Conservation (phyloP, 2,797 vertebrate genomes). For the Sebastes flavidus region DNA sequence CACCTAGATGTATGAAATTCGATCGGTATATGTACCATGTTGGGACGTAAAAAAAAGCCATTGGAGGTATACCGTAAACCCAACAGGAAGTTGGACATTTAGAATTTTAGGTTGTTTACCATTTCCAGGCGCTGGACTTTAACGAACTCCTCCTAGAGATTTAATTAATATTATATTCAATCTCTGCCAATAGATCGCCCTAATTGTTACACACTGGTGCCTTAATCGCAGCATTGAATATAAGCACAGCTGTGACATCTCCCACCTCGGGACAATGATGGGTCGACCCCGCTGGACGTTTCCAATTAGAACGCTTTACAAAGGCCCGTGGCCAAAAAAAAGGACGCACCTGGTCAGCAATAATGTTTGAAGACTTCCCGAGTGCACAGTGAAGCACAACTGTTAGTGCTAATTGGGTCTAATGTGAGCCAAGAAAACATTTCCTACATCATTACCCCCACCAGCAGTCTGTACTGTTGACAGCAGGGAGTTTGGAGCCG, state of each 20-base stretch:
- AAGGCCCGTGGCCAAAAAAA: background rate
- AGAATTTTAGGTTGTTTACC: no score
- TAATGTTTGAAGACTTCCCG: constrained; percentile 17
- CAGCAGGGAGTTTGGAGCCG: constrained; percentile 18
- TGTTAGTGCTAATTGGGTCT: constrained; percentile 11
- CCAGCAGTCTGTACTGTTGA: constrained; percentile 2
- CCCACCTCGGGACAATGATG: background rate
- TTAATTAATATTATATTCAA: no score
- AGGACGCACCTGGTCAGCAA: constrained; percentile 21
- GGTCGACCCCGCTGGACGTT: background rate
- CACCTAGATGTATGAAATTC: no score
- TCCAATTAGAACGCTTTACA: background rate
- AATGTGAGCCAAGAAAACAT: constrained; percentile 46
- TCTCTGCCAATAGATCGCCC: no score
- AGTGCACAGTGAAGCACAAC: constrained; percentile 24
- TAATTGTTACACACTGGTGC: no score
- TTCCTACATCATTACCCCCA: constrained; percentile 58
- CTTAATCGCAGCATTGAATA: background rate
- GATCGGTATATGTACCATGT: no score
- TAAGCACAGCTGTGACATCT: background rate
- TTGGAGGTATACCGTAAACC: no score
- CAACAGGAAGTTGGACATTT: no score
- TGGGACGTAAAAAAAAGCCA: no score
- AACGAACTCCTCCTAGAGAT: no score
- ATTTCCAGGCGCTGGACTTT: no score